phyloP scores from a whole-genome alignment of 2,888 invertebrate genomes.

The Acleris holmiana region DNA sequence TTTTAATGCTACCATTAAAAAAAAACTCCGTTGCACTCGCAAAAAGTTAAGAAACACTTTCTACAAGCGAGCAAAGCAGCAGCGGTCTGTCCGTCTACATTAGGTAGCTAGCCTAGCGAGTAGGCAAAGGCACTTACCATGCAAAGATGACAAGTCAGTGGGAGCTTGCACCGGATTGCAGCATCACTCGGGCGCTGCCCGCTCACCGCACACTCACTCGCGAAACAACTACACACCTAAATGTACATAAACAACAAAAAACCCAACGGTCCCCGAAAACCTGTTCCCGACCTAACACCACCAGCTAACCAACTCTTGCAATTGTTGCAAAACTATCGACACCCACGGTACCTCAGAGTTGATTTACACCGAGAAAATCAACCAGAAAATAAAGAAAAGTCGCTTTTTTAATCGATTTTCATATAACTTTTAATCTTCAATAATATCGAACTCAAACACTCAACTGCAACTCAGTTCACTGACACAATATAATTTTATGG shows the following conservation, averaged over 20 bases:
- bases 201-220: constrained; percentile 60
- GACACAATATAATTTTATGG: constrained; percentile 39
- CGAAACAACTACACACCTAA: constrained; percentile 60
- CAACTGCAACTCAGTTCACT: constrained; percentile 8
- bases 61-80: constrained; percentile 11
- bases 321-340: constrained; percentile 74
- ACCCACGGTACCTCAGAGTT: constrained; percentile 46
- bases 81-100: constrained; percentile 2
- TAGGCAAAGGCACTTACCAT: constrained; percentile 55
- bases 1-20: neutral
- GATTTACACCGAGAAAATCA: constrained; percentile 63
- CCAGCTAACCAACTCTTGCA: constrained; percentile 59
- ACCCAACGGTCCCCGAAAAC: constrained; percentile 74
- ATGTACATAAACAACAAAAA: constrained; percentile 72
- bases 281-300: constrained; percentile 64
- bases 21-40: constrained; percentile 2
- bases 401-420: constrained; percentile 71
- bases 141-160: constrained; percentile 52
- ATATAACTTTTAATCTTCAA: constrained; percentile 48
- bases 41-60: constrained; percentile 27
- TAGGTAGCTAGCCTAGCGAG: constrained; percentile 10
- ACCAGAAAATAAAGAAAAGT: constrained; percentile 59
- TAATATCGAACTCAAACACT: constrained; percentile 25
- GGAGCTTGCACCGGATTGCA: constrained; percentile 56
- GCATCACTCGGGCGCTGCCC: constrained; percentile 61